Base-by-base conservation (phyloP, 2,113 vertebrate genomes). In the Microcebus tavaratra region DNA sequence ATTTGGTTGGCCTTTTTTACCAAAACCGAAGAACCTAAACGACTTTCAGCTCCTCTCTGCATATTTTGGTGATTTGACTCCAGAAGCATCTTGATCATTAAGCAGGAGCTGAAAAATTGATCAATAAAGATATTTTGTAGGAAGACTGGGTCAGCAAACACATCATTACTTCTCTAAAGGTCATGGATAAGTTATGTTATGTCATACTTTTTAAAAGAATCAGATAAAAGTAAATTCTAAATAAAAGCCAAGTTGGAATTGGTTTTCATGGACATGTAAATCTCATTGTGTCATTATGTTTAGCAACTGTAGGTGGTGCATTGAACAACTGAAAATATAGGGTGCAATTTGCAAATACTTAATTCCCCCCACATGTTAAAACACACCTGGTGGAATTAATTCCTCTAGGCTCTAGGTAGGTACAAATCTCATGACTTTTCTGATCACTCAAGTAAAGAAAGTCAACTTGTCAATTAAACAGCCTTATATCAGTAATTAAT, bases 221-320 rank as follows among this genome's bases (percentile, higher is more conserved):
- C 50, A 87, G 48, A 61, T 55, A 50, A 81, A 63, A 96, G 45
- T 81, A 81, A 75, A 75, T 90, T 85, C 13, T 81, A 82, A 94
- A 91, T 70, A 88, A 96, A 90, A 90, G 20, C 29, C 45, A 75
- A 81, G 23, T 50, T 92, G 61, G 61, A 76, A 11, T 15, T 4
- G 61, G 50, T 76, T 13, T 42, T 50, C 11, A n/a, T 25, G 29
- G 17, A 31, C 25, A 63, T 78, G 31, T 67, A 68, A 75, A 75
- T 96, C 34, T 73, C 34, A 88, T 23, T 31, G 12, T 88, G 39
- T 70, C 84, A 39, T 15, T 89, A 48, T 68, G 29, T 42, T 45
- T 81, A 78, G 7, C 48, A 83, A 3, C 36, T 88, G 13, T 75
- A 81, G 90, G 42, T 85, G 39, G 45, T 29, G 29, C 3, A 2